Base-by-base conservation (phyloP, 2,113 vertebrate species). In the Laterallus jamaicensis region DNA sequence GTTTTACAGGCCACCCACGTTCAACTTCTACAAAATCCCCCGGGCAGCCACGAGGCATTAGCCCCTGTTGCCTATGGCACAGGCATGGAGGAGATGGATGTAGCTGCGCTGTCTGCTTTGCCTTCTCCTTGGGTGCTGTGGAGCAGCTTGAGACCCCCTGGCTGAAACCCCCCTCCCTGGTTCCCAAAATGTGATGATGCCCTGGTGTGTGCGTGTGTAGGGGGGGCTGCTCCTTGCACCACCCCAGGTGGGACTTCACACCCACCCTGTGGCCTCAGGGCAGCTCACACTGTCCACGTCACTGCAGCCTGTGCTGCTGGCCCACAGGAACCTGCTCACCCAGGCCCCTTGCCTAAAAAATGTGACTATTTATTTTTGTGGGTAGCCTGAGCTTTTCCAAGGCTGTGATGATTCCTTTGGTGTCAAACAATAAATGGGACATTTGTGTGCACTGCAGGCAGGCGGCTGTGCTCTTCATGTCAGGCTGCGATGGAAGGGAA, bases 321-420 rank as follows among this genome's bases (percentile, higher is more conserved):
- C 25, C 55, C 39, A 31, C 0, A 1, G 67, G 55, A 90, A 35
- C 63, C 52, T 25, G 63, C 42, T 71, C 31, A 42, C 11, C 22
- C 54, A 68, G 71, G 71, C 49, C 10, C 26, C 58, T 69, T 2
- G 5, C 78, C 56, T 12, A 3, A 82, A 95, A 92, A 95, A 92
- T 55, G 49, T 32, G 68, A 93, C 32, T 90, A 76, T 94, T 70
- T 96, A 92, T 94, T 97, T 97, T 71, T 95, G 74, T 68, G 87
- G 58, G 35, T 76, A 90, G 49, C 49, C 50, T 58, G 40, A 31
- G n/a, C 75, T 73, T 90, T 87, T 81, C 63, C 50, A 91, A 69
- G 56, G 42, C 58, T 77, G 74, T 90, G 60, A 71, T 42, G 60
- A 71, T 42, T 90, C 79, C 56, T 40, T 60, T 71, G 31, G 52